These are phyloP conservation scores for Drosophila murphyi DNA, from an alignment of 1,140 invertebrate species.

Conservation along the genomic window DNA sequence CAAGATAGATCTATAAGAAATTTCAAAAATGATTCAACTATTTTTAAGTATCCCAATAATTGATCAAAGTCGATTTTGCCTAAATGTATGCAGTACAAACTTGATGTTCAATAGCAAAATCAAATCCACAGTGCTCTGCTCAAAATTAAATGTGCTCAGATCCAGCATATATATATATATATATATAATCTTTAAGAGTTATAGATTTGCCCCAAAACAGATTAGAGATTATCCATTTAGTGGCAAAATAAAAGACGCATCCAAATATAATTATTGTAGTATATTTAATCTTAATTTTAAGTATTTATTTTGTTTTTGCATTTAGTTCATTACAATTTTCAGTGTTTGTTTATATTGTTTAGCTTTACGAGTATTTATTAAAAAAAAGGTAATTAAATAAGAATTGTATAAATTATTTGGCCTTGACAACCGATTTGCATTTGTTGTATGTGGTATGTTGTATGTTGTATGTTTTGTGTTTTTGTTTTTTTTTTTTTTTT, in stretches of 20 bases:
- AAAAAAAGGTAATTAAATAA: conserved; percentile 48
- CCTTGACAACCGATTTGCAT: conserved; percentile 57
- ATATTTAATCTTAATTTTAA: conserved; percentile 41
- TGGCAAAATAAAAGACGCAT: conserved; percentile 2
- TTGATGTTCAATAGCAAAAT: not conserved
- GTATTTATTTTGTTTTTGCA: conserved; percentile 40
- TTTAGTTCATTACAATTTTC: conserved; percentile 45
- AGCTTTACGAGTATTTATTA: conserved; percentile 42
- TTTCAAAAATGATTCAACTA: too few relatives aligned
- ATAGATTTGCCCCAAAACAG: too few relatives aligned
- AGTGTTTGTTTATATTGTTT: conserved; percentile 18
- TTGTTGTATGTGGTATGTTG: conserved; percentile 28
- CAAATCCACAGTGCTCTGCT: too few relatives aligned
- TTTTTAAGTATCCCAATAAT: not conserved
- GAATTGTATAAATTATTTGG: conserved; percentile 56
- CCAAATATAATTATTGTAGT: conserved; percentile 19
- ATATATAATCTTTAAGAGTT: too few relatives aligned
- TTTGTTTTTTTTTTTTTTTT: not conserved
- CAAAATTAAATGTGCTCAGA: too few relatives aligned
- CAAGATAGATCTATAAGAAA: too few relatives aligned
- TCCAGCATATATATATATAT: too few relatives aligned
- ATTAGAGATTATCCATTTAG: too few relatives aligned
- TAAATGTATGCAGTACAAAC: conserved; percentile 2
- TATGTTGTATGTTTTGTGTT: not conserved
- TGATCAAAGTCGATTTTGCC: not conserved